Percentiles rank a stretch among this genome's conserved stretches.
Evolutionary conservation across 2,113 vertebrate genomes (phyloP).

Genomic region (Gallinago undulata): DNA sequence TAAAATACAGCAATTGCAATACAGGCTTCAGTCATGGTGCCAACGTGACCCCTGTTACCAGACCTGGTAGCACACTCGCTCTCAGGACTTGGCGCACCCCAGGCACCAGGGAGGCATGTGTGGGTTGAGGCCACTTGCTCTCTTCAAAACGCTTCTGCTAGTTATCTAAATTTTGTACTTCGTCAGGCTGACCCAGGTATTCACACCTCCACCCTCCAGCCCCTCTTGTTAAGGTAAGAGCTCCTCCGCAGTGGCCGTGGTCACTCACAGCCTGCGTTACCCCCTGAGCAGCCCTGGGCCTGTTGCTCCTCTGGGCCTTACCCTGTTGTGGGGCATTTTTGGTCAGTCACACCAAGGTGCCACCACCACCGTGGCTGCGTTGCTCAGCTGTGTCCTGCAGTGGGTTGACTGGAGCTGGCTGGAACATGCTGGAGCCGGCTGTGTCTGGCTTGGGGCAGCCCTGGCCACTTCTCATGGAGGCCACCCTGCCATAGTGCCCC

Average conservation of each 20-base stretch:
- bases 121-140: not conserved
- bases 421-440: too few relatives aligned
- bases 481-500: accelerated
- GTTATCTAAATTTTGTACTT: not conserved
- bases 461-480: accelerated
- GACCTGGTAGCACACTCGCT: not conserved
- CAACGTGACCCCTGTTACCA: accelerated
- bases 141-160: not conserved
- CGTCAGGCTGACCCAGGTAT: too few relatives aligned
- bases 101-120: accelerated
- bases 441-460: not conserved
- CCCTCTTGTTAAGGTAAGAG: not conserved
- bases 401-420: accelerated
- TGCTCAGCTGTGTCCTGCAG: not conserved
- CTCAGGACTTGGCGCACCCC: accelerated
- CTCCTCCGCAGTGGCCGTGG: not conserved
- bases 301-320: not conserved
- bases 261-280: not conserved
- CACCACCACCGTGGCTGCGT: accelerated
- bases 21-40: not conserved
- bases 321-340: accelerated
- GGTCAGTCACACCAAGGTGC: accelerated
- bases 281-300: accelerated
- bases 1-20: not conserved
- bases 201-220: accelerated